Base-by-base conservation (phyloP, 1,140 invertebrate species). In the Meloidogyne exigua region DNA sequence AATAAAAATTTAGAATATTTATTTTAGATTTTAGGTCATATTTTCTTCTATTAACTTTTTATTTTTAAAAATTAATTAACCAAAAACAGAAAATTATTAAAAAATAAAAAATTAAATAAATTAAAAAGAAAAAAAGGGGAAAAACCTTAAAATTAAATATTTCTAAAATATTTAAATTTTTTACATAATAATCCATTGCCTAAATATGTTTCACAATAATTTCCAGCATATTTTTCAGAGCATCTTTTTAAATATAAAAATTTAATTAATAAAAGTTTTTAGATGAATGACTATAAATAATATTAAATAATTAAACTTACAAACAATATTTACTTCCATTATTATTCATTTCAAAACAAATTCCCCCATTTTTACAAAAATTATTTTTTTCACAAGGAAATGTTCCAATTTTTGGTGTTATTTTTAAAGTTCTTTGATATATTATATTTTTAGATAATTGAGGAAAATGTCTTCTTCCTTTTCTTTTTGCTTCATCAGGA, bases 361-460 rank as follows among this genome's bases (percentile, higher is more conserved):
- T 15, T 1, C 66, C 66, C 21, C 15, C 66, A 68, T 68, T 42
- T 42, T 42, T 32, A 42, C 66, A 68, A 18, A n/a, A n/a, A 36
- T 68, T n/a, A 15, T n/a, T n/a, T 49, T 25, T 42, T 44, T 18
- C 25, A 26, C 39, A 71, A 44, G 23, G 15, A n/a, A 57, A n/a
- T 15, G 39, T 28, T 18, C 36, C 69, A 21, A 71, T 73, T 57
- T 62, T 25, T 25, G 21, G 72, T 65, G 23, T 73, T n/a, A 73
- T 73, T 21, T 65, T 73, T 36, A 73, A 32, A n/a, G 72, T 73
- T n/a, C 72, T 62, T 32, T 73, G 72, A 65, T 73, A 73, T 7
- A 73, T 39, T n/a, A 39, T 65, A 23, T 62, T 65, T 21, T 36
- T 36, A 36, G 57, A 21, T 13, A 65, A 26, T 39, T 65, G 49